Conservation (phyloP, 2,113 vertebrate species). For the Mesitornis unicolor region DNA sequence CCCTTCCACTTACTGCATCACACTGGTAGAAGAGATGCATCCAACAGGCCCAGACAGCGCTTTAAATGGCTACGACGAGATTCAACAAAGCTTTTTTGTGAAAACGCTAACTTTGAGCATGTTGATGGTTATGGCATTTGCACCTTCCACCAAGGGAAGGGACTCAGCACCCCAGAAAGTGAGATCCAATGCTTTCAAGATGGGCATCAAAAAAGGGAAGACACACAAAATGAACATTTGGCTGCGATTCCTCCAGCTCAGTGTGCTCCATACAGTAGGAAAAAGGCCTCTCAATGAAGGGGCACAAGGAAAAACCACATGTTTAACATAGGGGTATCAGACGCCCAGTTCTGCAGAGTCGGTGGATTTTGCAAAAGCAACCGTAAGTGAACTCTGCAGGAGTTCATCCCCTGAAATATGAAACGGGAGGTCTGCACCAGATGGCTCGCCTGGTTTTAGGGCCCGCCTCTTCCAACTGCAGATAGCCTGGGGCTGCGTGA, state of each 20-base stretch:
- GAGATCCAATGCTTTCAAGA: not conserved
- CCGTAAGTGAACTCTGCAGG: slow-evolving; percentile 4
- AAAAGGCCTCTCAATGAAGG: not conserved
- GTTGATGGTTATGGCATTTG: not conserved
- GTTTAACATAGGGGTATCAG: not conserved
- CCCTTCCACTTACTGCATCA: not conserved
- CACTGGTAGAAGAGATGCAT: fast-evolving
- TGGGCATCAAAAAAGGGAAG: not conserved
- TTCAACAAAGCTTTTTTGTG: not conserved
- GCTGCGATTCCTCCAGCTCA: not conserved
- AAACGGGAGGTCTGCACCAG: slow-evolving; percentile 29
- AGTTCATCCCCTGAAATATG: slow-evolving; percentile 54
- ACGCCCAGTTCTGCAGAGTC: not conserved
- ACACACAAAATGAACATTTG: fast-evolving
- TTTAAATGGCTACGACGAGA: not conserved
- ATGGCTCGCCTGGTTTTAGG: slow-evolving; percentile 31
- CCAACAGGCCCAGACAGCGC: not conserved
- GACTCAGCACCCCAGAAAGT: not conserved
- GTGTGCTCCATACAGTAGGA: not conserved
- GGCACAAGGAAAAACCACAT: not conserved
- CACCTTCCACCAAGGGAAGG: not conserved
- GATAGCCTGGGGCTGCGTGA: not conserved
- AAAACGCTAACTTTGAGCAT: not conserved
- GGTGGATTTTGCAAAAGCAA: not conserved
- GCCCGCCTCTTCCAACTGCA: not conserved